Evolutionary conservation across 2,113 vertebrate genomes (phyloP).

Genomic region (Porphyrio hochstetteri): DNA sequence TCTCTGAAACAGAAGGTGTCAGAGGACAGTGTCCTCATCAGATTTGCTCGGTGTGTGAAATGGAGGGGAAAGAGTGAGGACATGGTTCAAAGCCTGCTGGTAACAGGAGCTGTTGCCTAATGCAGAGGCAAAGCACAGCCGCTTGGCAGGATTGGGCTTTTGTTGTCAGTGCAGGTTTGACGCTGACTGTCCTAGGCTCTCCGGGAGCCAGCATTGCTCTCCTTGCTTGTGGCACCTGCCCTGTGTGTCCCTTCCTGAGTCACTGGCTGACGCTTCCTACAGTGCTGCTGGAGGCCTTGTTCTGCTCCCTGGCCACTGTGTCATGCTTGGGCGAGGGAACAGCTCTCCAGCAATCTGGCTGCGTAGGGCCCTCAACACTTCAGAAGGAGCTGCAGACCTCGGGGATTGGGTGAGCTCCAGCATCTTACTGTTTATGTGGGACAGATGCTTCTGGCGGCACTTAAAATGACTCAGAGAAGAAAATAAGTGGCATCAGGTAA

Average conservation of each 20-base stretch:
- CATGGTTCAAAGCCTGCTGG: background rate
- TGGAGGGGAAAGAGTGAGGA: background rate
- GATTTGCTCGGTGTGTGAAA: background rate
- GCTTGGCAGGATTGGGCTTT: background rate
- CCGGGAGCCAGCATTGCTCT: accelerated
- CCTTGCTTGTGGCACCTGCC: background rate
- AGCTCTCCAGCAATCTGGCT: background rate
- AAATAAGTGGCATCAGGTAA: background rate
- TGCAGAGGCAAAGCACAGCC: background rate
- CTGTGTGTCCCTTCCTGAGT: background rate
- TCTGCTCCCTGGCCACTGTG: accelerated
- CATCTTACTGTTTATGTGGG: background rate
- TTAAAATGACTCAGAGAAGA: background rate
- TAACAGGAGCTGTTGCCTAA: background rate
- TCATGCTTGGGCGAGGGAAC: background rate
- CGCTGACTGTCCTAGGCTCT: background rate
- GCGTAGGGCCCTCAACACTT: accelerated
- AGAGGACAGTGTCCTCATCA: conserved; percentile 35
- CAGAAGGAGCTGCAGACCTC: background rate
- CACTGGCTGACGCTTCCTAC: background rate
- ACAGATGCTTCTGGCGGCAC: background rate
- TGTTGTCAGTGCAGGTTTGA: background rate
- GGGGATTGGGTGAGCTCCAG: background rate
- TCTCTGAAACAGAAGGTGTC: conserved; percentile 25
- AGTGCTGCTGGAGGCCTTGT: accelerated